Evolutionary conservation across 1,140 invertebrate genomes (phyloP).

Genomic region (Alviniconcha marisindica): DNA sequence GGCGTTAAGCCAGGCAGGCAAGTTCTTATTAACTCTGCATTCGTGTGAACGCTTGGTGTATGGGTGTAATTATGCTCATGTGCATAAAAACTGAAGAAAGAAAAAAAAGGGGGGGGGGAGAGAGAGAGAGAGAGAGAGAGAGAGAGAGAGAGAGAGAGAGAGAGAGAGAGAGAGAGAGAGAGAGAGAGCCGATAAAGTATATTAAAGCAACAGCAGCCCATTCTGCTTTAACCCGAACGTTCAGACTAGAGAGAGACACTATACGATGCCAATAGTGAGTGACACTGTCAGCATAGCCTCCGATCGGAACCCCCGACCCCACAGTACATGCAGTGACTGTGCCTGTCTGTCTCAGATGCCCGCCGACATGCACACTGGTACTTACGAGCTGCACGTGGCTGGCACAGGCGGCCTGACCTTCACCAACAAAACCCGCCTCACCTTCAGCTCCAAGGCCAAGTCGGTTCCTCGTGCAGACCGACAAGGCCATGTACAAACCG

Average conservation of each 20-base stretch:
- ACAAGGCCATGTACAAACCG: conserved; percentile 73
- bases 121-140: neutral
- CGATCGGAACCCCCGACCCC: neutral
- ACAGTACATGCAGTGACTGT: neutral
- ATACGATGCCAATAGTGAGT: neutral
- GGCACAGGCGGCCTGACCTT: conserved; percentile 60
- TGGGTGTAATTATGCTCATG: too few relatives aligned
- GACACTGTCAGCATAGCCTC: neutral
- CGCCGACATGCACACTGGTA: conserved; percentile 41
- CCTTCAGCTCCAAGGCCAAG: conserved; percentile 54
- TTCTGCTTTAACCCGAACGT: too few relatives aligned
- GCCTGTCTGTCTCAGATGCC: conserved; percentile 54
- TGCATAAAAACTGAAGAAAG: too few relatives aligned
- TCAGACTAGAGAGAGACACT: too few relatives aligned
- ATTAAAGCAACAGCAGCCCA: too few relatives aligned
- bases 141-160: neutral
- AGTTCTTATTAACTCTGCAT: too few relatives aligned
- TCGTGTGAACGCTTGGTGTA: too few relatives aligned
- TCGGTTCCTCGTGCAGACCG: conserved; percentile 69
- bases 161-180: too few relatives aligned
- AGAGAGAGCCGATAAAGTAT: too few relatives aligned
- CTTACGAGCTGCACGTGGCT: conserved; percentile 59
- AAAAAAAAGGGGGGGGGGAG: neutral
- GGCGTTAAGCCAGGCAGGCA: too few relatives aligned
- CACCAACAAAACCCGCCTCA: conserved; percentile 53